Evolutionary conservation across 2,888 invertebrate genomes (phyloP).

Genomic region (Plebejus argus): DNA sequence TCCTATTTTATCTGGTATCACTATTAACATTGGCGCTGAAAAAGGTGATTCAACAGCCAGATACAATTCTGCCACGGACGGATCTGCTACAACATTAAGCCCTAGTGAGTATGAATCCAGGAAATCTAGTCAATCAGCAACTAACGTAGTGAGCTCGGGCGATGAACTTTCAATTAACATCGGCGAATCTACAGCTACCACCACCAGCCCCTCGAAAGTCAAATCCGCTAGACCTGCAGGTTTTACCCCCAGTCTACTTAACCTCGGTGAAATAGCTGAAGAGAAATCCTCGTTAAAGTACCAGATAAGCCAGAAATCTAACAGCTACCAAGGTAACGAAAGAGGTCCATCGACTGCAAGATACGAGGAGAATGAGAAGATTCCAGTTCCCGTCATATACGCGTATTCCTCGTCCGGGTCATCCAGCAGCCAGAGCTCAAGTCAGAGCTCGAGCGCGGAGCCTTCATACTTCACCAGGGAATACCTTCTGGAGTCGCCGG

Average conservation of each 20-base stretch:
- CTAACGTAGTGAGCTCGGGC: neutral
- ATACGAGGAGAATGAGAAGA: slow-evolving; percentile 51
- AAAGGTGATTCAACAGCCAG: slow-evolving; percentile 47
- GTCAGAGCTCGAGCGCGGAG: slow-evolving; percentile 59
- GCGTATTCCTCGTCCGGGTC: slow-evolving; percentile 54
- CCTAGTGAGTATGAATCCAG: slow-evolving; percentile 40
- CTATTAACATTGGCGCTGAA: slow-evolving; percentile 43
- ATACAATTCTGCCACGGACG: slow-evolving; percentile 45
- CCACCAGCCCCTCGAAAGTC: slow-evolving; percentile 42
- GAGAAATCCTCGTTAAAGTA: slow-evolving; percentile 41
- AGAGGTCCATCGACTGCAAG: slow-evolving; percentile 49
- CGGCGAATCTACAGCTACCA: slow-evolving; percentile 41
- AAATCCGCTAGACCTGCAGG: slow-evolving; percentile 46
- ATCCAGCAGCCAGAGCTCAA: slow-evolving; percentile 35
- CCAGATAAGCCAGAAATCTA: slow-evolving; percentile 40
- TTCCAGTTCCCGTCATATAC: slow-evolving; percentile 57
- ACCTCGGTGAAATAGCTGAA: slow-evolving; percentile 39
- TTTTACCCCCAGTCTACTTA: slow-evolving; percentile 44
- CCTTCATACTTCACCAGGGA: slow-evolving; percentile 71
- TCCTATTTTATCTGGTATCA: slow-evolving; percentile 43
- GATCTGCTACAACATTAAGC: slow-evolving; percentile 40
- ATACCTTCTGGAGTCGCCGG: slow-evolving; percentile 71
- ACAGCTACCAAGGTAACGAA: slow-evolving; percentile 41
- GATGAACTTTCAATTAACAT: slow-evolving; percentile 40
- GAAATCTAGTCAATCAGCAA: slow-evolving; percentile 40